Conservation (phyloP, 2,888 invertebrate species). For the Ennomos fuscantarius region DNA sequence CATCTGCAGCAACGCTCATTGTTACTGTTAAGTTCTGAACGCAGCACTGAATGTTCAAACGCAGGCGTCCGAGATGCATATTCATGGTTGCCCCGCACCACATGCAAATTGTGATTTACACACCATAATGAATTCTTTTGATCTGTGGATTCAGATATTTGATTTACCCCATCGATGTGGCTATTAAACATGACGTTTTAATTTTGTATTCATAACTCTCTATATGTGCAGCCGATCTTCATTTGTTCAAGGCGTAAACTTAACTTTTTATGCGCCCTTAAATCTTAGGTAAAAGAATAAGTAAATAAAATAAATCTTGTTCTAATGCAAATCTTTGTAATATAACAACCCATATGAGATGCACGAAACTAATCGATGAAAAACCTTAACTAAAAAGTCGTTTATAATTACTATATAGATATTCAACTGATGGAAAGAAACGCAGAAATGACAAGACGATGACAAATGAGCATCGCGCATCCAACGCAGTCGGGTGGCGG, state of each 20-base stretch:
- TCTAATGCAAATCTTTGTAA: too few species aligned
- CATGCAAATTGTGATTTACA: conserved; percentile 85
- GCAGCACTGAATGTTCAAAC: conserved; percentile 75
- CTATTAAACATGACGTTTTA: conserved; percentile 74
- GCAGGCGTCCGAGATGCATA: conserved; percentile 79
- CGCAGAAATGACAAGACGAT: conserved; percentile 85
- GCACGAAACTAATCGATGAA: conserved; percentile 57
- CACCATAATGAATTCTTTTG: conserved; percentile 86
- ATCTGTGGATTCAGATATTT: conserved; percentile 85
- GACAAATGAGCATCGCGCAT: conserved; percentile 83
- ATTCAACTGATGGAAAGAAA: conserved; percentile 83
- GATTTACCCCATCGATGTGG: conserved; percentile 82
- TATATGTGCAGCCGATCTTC: conserved; percentile 54
- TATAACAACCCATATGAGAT: conserved; percentile 57
- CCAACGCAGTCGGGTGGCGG: conserved; percentile 83
- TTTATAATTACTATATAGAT: conserved; percentile 80
- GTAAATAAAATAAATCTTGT: too few species aligned
- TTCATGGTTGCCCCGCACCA: conserved; percentile 79
- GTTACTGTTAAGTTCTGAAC: conserved; percentile 46
- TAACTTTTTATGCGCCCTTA: conserved; percentile 41
- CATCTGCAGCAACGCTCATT: background rate
- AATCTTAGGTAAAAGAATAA: too few species aligned
- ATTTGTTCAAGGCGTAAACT: conserved; percentile 59
- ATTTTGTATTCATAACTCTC: conserved; percentile 83
- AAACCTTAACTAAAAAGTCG: conserved; percentile 74